Conservation (phyloP, 2,113 vertebrate genomes). For the Apodemus speciosus region DNA sequence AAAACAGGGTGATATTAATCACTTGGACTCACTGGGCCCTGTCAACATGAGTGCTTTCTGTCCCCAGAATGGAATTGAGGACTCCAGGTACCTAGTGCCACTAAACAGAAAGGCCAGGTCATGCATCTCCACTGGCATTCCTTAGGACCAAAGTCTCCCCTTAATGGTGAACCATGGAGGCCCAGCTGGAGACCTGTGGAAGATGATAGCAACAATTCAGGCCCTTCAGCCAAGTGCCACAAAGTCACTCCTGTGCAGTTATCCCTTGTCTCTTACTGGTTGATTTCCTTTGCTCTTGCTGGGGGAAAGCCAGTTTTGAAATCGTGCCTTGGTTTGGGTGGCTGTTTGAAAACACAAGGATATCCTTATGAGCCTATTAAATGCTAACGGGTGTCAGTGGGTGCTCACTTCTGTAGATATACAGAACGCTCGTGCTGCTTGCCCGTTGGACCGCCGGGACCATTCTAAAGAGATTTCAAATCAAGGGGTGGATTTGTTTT, state of each 20-base stretch:
- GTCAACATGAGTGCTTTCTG: background rate
- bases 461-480: slow-evolving; percentile 45
- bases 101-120: background rate
- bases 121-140: background rate
- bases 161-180: background rate
- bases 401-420: slow-evolving; percentile 38
- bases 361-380: slow-evolving; percentile 48
- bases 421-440: slow-evolving; percentile 60
- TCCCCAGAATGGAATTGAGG: background rate
- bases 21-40: background rate
- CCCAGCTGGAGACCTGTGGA: background rate
- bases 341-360: background rate
- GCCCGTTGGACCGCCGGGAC: slow-evolving; percentile 50
- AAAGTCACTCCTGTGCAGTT: slow-evolving; percentile 12
- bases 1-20: background rate
- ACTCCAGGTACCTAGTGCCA: background rate
- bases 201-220: background rate
- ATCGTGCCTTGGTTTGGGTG: slow-evolving; percentile 57
- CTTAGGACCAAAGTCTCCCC: background rate
- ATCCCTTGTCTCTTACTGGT: slow-evolving; percentile 44
- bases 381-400: slow-evolving; percentile 24
- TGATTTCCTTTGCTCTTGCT: slow-evolving; percentile 46
- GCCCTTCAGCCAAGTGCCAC: background rate
- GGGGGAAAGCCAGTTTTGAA: slow-evolving; percentile 62
- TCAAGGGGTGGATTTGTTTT: slow-evolving; percentile 40